phyloP scores from a whole-genome alignment of 2,888 invertebrate genomes.

The Octonoba sinensis region DNA sequence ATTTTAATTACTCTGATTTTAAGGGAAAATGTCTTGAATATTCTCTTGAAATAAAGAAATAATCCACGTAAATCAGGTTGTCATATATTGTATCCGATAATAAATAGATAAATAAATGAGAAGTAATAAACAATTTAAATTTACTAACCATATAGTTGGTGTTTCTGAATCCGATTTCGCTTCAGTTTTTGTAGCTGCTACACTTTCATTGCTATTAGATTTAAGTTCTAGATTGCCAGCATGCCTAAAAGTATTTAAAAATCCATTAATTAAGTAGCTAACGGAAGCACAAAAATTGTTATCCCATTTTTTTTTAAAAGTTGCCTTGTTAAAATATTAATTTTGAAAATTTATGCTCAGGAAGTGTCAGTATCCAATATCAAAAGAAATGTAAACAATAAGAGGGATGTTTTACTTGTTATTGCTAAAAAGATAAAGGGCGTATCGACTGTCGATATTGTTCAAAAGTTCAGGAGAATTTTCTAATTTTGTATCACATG shows the following conservation, averaged over 20 bases:
- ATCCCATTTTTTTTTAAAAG: too few relatives aligned
- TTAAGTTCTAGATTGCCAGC: conserved; percentile 11
- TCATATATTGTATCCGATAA: too few relatives aligned
- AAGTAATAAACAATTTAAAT: not conserved
- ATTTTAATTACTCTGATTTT: too few relatives aligned
- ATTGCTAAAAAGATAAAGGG: conserved; percentile 49
- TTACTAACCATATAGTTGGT: conserved; percentile 39
- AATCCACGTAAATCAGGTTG: too few relatives aligned
- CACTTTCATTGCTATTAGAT: conserved; percentile 2
- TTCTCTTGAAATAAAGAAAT: too few relatives aligned
- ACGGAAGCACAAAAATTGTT: too few relatives aligned
- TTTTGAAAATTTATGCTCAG: too few relatives aligned
- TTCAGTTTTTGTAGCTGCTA: conserved; percentile 3
- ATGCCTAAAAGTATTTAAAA: conserved; percentile 15
- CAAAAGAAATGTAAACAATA: not conserved
- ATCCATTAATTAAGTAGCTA: too few relatives aligned
- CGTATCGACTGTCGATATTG: conserved; percentile 32
- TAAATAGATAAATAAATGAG: too few relatives aligned
- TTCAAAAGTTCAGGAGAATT: not conserved
- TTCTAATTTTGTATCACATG: conserved; percentile 27
- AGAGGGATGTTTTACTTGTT: conserved; percentile 36
- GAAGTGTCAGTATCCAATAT: too few relatives aligned
- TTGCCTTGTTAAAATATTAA: too few relatives aligned
- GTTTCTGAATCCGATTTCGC: conserved; percentile 23
- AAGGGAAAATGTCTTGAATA: too few relatives aligned